phyloP scores from a whole-genome alignment of 2,113 vertebrate genomes.

The Odobenus rosmarus region DNA sequence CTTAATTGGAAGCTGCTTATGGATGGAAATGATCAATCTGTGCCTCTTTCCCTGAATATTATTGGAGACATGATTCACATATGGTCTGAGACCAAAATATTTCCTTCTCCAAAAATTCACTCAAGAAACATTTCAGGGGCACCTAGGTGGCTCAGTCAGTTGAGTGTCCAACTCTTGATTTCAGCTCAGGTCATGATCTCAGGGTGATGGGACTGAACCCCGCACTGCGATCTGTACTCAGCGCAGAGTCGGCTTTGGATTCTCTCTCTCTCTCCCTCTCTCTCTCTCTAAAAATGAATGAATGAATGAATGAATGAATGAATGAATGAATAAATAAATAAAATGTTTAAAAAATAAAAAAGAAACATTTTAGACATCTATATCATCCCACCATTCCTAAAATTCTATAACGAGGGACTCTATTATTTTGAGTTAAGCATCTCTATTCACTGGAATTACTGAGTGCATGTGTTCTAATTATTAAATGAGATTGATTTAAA shows the following conservation, averaged over 20 bases:
- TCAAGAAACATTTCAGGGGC: neutral
- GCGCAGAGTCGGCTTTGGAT: neutral
- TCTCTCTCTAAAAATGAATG: too few species aligned
- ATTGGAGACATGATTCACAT: neutral
- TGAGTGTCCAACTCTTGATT: neutral
- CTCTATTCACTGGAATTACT: neutral
- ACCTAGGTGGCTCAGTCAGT: neutral
- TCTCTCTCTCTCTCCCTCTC: neutral
- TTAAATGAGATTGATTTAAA: neutral
- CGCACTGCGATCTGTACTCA: neutral
- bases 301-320: too few species aligned
- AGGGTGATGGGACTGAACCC: neutral
- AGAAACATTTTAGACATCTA: neutral
- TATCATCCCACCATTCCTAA: neutral
- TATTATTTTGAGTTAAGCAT: neutral
- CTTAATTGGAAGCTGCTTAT: neutral
- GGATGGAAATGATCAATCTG: neutral
- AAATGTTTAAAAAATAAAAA: neutral
- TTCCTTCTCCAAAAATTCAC: neutral
- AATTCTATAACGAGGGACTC: neutral
- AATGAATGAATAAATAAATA: neutral
- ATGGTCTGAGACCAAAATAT: neutral
- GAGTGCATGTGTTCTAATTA: neutral
- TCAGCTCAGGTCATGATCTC: neutral
- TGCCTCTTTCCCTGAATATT: neutral